Conservation (phyloP, 1,140 invertebrate species). For the Gryllus bimaculatus region DNA sequence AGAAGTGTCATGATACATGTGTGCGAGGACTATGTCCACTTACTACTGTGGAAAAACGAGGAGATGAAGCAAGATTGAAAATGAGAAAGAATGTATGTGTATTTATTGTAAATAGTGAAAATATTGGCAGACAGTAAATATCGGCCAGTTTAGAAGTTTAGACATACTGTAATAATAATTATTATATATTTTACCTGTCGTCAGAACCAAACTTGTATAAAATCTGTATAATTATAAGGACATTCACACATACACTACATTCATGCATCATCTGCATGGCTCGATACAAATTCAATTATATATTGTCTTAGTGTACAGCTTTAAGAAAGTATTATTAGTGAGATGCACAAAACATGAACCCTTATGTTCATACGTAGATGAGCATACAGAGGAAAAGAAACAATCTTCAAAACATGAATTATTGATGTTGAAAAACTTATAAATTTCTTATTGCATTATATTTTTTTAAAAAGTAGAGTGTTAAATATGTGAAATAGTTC, state of each 20-base stretch:
- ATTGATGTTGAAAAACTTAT: slow-evolving; percentile 7
- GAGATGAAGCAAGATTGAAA: neutral
- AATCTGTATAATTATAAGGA: slow-evolving; percentile 17
- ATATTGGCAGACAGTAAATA: slow-evolving; percentile 20
- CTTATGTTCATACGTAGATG: slow-evolving; percentile 15
- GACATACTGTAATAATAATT: slow-evolving; percentile 20
- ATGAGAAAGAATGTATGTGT: slow-evolving; percentile 18
- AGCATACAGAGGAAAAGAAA: slow-evolving; percentile 9
- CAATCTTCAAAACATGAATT: neutral
- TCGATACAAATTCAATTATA: slow-evolving; percentile 14
- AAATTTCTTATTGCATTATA: slow-evolving; percentile 6
- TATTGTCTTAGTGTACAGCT: slow-evolving; percentile 19
- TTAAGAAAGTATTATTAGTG: slow-evolving; percentile 18
- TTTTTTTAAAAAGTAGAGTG: slow-evolving; percentile 4
- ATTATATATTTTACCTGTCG: slow-evolving; percentile 19
- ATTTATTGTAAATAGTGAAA: slow-evolving; percentile 22
- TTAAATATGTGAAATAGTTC: slow-evolving; percentile 7
- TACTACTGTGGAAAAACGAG: neutral
- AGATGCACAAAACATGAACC: slow-evolving; percentile 18
- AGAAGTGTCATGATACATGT: slow-evolving; percentile 7
- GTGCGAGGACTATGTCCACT: neutral
- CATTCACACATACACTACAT: slow-evolving; percentile 14
- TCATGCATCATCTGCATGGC: slow-evolving; percentile 18
- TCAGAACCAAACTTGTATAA: slow-evolving; percentile 20
- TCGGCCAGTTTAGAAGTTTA: slow-evolving; percentile 21